Evolutionary conservation across 92 coral and sea anemone species (phyloP).

Genomic region (Isaurus tuberculatus): DNA sequence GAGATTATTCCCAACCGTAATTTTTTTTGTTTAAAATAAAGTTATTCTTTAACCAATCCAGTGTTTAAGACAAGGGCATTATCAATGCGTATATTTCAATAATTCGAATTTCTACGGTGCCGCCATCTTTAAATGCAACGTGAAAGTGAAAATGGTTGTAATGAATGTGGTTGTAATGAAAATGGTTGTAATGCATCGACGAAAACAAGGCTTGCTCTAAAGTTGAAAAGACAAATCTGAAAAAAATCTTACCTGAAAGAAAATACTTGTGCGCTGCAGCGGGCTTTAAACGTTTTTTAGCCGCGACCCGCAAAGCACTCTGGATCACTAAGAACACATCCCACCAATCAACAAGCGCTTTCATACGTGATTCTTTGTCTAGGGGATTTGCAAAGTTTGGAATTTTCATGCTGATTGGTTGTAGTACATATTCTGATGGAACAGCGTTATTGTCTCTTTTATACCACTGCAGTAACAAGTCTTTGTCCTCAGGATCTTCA

Average conservation of each 20-base stretch:
- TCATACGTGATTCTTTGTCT: conserved; percentile 68
- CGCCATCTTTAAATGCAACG: no score
- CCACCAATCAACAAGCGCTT: conserved; percentile 79
- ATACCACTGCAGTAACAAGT: conserved; percentile 74
- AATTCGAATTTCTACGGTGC: no score
- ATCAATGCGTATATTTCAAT: no score
- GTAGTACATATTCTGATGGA: conserved; percentile 88
- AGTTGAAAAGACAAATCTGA: not conserved
- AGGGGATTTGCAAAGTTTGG: conserved; percentile 64
- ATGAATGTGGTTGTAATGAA: no score
- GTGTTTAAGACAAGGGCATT: no score
- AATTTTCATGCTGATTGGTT: conserved; percentile 87
- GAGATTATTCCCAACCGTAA: not conserved
- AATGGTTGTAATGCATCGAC: no score
- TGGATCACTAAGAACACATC: conserved; percentile 74
- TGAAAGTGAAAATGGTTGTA: no score
- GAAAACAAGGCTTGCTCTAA: no score
- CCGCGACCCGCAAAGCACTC: conserved; percentile 73
- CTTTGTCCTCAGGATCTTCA: conserved; percentile 74
- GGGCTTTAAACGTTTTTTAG: conserved; percentile 64
- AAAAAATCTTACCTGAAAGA: conserved; percentile 65
- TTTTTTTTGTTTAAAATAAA: not conserved
- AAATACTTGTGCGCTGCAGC: conserved; percentile 75
- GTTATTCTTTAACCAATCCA: not conserved
- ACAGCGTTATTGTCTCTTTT: conserved; percentile 76